Conservation (phyloP, 2,797 vertebrate species). For the Sebastes hopkinsi region DNA sequence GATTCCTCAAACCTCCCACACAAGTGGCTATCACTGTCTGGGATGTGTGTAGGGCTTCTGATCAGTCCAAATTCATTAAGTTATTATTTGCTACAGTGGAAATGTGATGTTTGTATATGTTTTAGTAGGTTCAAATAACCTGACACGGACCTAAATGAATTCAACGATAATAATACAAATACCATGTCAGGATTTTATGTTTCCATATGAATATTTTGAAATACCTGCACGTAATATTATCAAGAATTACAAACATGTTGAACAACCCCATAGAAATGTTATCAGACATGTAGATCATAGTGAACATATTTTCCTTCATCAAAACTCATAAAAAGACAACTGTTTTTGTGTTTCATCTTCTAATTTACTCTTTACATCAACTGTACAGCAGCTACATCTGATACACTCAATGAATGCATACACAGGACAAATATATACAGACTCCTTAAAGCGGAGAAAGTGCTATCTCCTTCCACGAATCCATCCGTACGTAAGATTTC, state of each 20-base stretch:
- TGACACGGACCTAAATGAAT: not conserved
- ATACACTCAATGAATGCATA: constrained; percentile 36
- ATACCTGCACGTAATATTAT: not conserved
- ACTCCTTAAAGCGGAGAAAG: constrained; percentile 75
- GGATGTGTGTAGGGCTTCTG: no score
- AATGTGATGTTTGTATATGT: not conserved
- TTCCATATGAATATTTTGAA: not conserved
- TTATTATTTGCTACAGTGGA: not conserved
- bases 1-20: not conserved
- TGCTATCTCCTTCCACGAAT: constrained; percentile 78
- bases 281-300: not conserved
- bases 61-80: not conserved
- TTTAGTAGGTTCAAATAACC: not conserved
- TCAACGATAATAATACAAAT: not conserved
- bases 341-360: constrained; percentile 30
- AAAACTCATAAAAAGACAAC: constrained; percentile 51
- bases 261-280: not conserved
- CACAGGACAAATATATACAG: constrained; percentile 65
- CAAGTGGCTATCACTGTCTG: not conserved
- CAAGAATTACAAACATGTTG: not conserved
- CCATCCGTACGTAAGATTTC: constrained; percentile 55
- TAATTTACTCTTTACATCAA: constrained; percentile 63
- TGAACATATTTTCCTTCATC: not conserved
- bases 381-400: constrained; percentile 66
- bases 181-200: not conserved